A percentile compares a stretch with the other conserved stretches of the same genome.
These are phyloP conservation scores for Rhinella marina DNA, from an alignment of 2,797 vertebrate species.

Conservation along the genomic window DNA sequence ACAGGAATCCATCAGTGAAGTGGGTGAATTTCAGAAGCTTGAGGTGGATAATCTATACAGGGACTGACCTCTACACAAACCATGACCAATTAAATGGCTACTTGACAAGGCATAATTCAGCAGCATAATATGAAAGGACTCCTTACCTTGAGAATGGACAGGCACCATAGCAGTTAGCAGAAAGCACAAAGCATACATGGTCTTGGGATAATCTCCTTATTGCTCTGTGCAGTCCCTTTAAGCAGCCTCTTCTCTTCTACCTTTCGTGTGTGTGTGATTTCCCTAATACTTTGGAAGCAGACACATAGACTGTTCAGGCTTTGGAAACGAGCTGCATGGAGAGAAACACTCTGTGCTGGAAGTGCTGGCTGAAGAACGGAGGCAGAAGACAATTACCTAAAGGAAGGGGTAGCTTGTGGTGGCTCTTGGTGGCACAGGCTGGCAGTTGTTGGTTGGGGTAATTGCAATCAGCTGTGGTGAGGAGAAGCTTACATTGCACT, in stretches of 20 bases:
- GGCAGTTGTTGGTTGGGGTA: slow-evolving; percentile 54
- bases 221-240: slow-evolving; percentile 64
- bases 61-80: slow-evolving; percentile 50
- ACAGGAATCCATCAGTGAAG: background rate
- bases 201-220: slow-evolving; percentile 69
- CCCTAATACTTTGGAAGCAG: slow-evolving; percentile 58
- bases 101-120: slow-evolving; percentile 40
- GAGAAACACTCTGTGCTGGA: slow-evolving; percentile 49
- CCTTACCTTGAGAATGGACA: slow-evolving; percentile 77
- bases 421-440: slow-evolving; percentile 35
- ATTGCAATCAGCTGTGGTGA: slow-evolving; percentile 65
- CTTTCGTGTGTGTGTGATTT: slow-evolving; percentile 40
- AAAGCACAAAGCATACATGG: slow-evolving; percentile 67
- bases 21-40: background rate
- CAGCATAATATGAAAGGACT: slow-evolving; percentile 51
- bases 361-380: slow-evolving; percentile 43
- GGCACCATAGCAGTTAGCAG: slow-evolving; percentile 64
- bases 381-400: slow-evolving; percentile 48
- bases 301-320: slow-evolving; percentile 47
- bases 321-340: slow-evolving; percentile 53
- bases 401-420: slow-evolving; percentile 37
- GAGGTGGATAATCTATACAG: background rate
- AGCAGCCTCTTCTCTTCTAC: slow-evolving; percentile 56
- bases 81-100: slow-evolving; percentile 34
- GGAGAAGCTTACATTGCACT: slow-evolving; percentile 67